Evolutionary conservation across 2,888 invertebrate species (phyloP), one percentile per base, ranked within the genome.

Genomic region (Blastobasis adustella): DNA sequence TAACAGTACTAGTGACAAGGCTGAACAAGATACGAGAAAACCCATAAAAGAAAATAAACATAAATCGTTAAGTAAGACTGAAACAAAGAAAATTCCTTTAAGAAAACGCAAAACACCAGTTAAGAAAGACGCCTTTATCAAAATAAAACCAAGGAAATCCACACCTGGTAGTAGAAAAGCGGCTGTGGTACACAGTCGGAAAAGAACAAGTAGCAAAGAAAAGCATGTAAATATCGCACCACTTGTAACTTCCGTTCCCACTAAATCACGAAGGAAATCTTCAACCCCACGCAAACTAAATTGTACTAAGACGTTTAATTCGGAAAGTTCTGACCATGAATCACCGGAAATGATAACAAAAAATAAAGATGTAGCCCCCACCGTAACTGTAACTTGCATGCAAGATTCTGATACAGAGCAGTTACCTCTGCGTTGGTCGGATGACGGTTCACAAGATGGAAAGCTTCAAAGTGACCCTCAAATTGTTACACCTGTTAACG

Each of bases 231-330:
- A 60, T 46, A 36, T 56, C 23, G 51, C 61, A 6, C 62, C 73
- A 6, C 42, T 60, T 0, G 47, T 62, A 45, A 54, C 57, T 45
- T 61, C 69, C 38, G 73, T 63, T 40, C 78, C 78, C 8, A 77
- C 82, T 0, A 89, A 88, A 63, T 89, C 89, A 0, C 78, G 88
- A 42, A 73, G 89, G 62, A 89, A 89, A 66, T 89, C 89, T 10
- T 87, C 89, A 2, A 88, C 88, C 4, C 89, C 89, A 3, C 73
- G 89, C 58, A 89, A 89, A 71, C 66, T 88, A 5, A 71, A 83
- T 56, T 79, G 82, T 51, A 76, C 73, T 44, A 83, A 87, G 69
- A 63, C 69, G 48, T 77, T 80, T 60, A 72, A 73, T 58, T 75
- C 78, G 5, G 77, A 77, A 62, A 78, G 71, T 61, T 71, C 74